Evolutionary conservation across 2,888 invertebrate genomes (phyloP).

Genomic region (Eristalinus sepulchralis): DNA sequence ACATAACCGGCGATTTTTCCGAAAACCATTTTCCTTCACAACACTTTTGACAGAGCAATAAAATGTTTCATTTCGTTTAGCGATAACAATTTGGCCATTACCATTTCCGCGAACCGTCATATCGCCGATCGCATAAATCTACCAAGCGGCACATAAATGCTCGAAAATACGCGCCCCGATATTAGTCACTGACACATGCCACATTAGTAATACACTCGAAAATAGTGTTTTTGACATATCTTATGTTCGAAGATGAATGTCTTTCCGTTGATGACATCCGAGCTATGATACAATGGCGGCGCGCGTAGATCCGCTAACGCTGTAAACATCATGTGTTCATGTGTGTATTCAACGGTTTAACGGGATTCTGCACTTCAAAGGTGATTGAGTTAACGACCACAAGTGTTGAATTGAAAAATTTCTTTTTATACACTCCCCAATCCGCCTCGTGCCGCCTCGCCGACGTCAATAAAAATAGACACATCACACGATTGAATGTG

Average conservation of each 20-base stretch:
- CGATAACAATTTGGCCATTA: conserved; percentile 7
- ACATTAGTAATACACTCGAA: conserved; percentile 61
- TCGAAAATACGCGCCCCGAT: conserved; percentile 43
- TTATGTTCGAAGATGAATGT: conserved; percentile 31
- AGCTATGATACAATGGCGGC: conserved; percentile 20
- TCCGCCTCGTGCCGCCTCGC: background rate
- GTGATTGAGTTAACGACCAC: conserved; percentile 59
- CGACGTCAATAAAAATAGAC: conserved; percentile 28
- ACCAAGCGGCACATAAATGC: conserved; percentile 43
- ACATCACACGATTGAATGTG: conserved; percentile 18
- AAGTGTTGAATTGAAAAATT: conserved; percentile 53
- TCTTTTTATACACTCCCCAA: background rate
- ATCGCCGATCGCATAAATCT: conserved; percentile 39
- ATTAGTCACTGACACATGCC: conserved; percentile 62
- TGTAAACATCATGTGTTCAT: background rate
- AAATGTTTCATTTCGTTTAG: conserved; percentile 26
- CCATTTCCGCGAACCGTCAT: conserved; percentile 40
- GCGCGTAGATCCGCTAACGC: background rate
- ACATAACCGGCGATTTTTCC: conserved; percentile 25
- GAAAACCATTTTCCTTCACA: background rate
- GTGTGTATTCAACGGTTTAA: conserved; percentile 38
- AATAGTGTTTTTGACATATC: conserved; percentile 65
- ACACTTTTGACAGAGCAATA: conserved; percentile 12
- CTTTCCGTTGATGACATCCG: conserved; percentile 35
- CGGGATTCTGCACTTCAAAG: conserved; percentile 42